Evolutionary conservation across 2,113 vertebrate species (phyloP).

Genomic region (Paracanthobrama guichenoti): DNA sequence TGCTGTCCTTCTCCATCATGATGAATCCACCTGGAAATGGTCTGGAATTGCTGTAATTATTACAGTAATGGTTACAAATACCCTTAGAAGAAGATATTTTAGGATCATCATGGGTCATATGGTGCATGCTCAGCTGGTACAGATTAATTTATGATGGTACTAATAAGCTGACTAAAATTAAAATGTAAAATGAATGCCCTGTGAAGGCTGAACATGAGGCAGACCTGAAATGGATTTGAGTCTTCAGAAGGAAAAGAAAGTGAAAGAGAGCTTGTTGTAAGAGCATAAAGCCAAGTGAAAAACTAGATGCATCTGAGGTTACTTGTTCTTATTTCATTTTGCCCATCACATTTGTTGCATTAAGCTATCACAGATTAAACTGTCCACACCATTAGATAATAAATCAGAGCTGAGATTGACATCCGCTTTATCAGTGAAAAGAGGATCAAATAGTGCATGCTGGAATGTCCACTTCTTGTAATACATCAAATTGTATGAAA

Average conservation of each 20-base stretch:
- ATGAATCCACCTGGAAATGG: background rate
- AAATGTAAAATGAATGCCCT: background rate
- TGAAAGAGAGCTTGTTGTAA: background rate
- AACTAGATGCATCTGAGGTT: background rate
- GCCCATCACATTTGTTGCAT: background rate
- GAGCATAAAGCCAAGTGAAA: background rate
- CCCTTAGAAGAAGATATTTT: background rate
- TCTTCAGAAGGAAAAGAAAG: background rate
- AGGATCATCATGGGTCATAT: background rate
- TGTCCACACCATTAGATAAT: constrained; percentile 26
- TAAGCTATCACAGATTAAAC: constrained; percentile 12
- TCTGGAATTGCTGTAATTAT: background rate
- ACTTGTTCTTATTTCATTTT: constrained; percentile 50
- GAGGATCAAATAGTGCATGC: constrained; percentile 67
- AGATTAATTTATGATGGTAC: background rate
- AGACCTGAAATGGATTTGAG: background rate
- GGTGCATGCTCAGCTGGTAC: background rate
- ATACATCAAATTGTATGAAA: background rate
- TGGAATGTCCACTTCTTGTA: background rate
- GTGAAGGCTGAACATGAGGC: background rate
- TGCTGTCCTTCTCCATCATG: background rate
- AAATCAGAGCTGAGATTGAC: constrained; percentile 12
- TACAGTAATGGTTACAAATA: background rate
- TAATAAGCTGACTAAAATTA: background rate
- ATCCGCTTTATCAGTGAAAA: constrained; percentile 42